Evolutionary conservation across 2,797 vertebrate species (phyloP), one percentile per base, ranked within the genome.

Genomic region (Leptodactylus fallax): DNA sequence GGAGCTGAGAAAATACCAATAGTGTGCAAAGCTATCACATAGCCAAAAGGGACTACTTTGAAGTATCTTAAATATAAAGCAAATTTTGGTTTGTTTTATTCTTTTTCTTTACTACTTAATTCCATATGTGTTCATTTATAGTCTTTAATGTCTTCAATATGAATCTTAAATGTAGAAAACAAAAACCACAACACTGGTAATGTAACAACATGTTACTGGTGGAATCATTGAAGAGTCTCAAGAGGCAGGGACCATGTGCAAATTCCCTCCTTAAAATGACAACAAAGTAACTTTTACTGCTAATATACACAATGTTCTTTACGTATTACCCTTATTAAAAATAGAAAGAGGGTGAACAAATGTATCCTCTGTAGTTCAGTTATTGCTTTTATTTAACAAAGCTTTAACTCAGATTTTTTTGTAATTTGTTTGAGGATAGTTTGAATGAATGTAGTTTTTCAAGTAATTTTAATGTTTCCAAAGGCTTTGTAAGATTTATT

Each of bases 401-500:
- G 25, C 6, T 49, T 17, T 16, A 61, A 60, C n/a, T 76, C 9
- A 8, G 6, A 47, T 49, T 49, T 74, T 47, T 55, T 71, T 65
- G 58, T 55, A 87, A 87, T 67, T 78, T 72, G 67, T 60, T 55
- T 81, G 56, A 81, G 71, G 51, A 63, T 55, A 74, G 17, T 69
- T 76, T 88, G 56, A 81, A 85, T n/a, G 25, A 78, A 80, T 85
- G 63, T 8, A 61, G 36, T 69, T 71, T 51, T 85, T 74, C 79
- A 89, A 89, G 83, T 80, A 61, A 85, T 86, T 89, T 85, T 89
- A 89, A 85, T 85, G 51, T 65, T 85, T 85, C 79, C 67, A 78
- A 89, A 81, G 83, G 79, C 79, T 81, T 69, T 89, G 51, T 55
- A 82, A 85, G 83, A 85, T 85, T 77, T 82, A 82, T 78, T 88